A percentile compares a stretch with the other conserved stretches of the same genome.
Evolutionary conservation across 2,888 invertebrate genomes (phyloP).

Genomic region (Morpho achilles): DNA sequence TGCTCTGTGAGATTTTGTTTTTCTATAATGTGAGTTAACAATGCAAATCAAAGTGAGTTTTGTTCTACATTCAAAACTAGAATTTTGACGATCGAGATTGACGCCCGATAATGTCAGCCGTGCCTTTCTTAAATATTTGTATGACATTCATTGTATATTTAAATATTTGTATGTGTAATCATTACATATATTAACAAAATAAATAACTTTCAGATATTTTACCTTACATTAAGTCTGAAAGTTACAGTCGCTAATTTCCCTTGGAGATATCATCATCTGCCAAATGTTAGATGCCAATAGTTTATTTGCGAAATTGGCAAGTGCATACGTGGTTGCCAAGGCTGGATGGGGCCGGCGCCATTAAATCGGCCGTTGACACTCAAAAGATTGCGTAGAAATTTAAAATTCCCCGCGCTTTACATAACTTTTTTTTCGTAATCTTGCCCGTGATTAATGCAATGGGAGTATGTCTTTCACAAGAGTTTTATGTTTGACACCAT

Average conservation of each 20-base stretch:
- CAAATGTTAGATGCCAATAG: slow-evolving; percentile 68
- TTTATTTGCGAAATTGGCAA: slow-evolving; percentile 77
- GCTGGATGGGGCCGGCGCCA: slow-evolving; percentile 57
- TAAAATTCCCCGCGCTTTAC: slow-evolving; percentile 26
- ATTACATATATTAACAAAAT: too few species aligned
- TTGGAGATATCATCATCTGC: slow-evolving; percentile 51
- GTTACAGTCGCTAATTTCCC: slow-evolving; percentile 4
- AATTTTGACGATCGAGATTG: not conserved
- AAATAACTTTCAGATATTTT: too few species aligned
- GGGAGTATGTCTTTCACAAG: slow-evolving; percentile 11
- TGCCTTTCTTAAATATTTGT: not conserved
- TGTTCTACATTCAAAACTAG: slow-evolving; percentile 4
- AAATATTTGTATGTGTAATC: not conserved
- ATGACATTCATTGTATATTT: not conserved
- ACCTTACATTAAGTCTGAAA: not conserved
- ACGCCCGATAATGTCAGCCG: slow-evolving; percentile 1
- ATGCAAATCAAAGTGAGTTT: not conserved
- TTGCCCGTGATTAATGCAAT: slow-evolving; percentile 21
- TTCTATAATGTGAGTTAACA: not conserved
- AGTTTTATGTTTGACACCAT: slow-evolving; percentile 8
- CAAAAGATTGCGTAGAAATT: slow-evolving; percentile 32
- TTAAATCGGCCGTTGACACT: slow-evolving; percentile 58
- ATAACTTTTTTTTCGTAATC: slow-evolving; percentile 28
- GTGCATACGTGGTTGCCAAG: slow-evolving; percentile 54
- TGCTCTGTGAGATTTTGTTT: too few species aligned